phyloP scores from a whole-genome alignment of 2,113 vertebrate genomes.

The Oryzias curvinotus region DNA sequence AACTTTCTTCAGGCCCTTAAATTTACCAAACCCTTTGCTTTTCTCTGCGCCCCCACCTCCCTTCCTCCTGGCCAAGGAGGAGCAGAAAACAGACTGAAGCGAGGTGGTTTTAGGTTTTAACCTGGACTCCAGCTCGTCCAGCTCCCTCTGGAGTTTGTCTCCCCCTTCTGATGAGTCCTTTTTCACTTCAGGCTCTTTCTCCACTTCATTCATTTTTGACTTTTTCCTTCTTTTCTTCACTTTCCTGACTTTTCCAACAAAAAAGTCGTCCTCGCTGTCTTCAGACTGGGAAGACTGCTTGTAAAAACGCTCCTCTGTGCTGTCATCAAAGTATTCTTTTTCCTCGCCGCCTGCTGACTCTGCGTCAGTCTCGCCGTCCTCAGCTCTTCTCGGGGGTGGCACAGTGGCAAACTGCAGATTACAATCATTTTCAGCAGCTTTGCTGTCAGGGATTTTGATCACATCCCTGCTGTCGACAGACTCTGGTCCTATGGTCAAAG shows the following conservation, averaged over 20 bases:
- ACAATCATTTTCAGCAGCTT: conserved; percentile 17
- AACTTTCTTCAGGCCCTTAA: conserved; percentile 18
- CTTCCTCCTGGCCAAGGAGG: conserved; percentile 73
- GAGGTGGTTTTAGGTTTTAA: conserved; percentile 57
- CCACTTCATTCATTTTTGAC: not conserved
- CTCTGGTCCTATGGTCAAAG: not conserved
- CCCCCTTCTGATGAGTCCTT: not conserved
- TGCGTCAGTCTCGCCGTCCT: conserved; percentile 62
- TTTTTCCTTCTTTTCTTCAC: conserved; percentile 80
- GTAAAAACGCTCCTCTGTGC: conserved; percentile 94
- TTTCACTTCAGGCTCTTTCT: conserved; percentile 7
- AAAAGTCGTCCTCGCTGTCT: conserved; percentile 88
- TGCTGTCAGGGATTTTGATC: conserved; percentile 19
- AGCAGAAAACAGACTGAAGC: conserved; percentile 86
- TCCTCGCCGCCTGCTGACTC: conserved; percentile 67
- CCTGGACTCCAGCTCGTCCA: conserved; percentile 53
- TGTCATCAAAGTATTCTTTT: conserved; percentile 69
- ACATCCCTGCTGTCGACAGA: conserved; percentile 12
- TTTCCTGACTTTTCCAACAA: conserved; percentile 89
- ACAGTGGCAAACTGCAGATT: not conserved
- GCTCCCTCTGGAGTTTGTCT: conserved; percentile 38
- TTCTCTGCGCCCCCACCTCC: conserved; percentile 12
- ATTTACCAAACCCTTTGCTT: conserved; percentile 27
- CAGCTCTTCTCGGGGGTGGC: not conserved
- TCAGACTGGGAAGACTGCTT: conserved; percentile 89